Base-by-base conservation (phyloP, 2,888 invertebrate genomes). In the Azorinus chamasolen region DNA sequence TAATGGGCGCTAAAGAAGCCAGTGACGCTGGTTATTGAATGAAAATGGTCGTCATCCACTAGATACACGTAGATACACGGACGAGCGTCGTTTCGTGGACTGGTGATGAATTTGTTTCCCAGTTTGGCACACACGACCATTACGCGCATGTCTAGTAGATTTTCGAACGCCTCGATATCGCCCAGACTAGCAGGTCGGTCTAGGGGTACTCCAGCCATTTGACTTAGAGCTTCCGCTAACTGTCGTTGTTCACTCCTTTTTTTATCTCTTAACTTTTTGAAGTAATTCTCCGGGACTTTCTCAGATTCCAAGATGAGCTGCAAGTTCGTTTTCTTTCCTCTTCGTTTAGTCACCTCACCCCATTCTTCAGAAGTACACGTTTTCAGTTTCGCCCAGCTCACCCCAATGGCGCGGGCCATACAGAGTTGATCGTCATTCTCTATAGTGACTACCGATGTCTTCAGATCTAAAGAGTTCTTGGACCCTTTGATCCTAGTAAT, bases 31-130 rank as follows among this genome's bases (percentile, higher is more conserved):
- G n/a, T n/a, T n/a, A n/a, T n/a, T n/a, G n/a, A n/a, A n/a, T n/a
- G n/a, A n/a, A 12, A 69, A 22, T 71, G 66, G 22, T 62, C 39
- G 32, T 62, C 65, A 24, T 65, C 62, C 39, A 66, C 53, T 14
- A 63, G 39, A 32, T 76, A 76, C 5, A 76, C 27, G 62, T 70
- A 71, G 5, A 71, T 61, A 45, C 57, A 55, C 16, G 61, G 66
- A 22, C 54, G 20, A 27, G 54, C 20, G 46, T 61, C 53, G 2
- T 41, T 46, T 48, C 37, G 45, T 2, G 66, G 48, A 48, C 41
- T 53, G 3, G 54, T 73, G 0, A 66, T n/a, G n/a, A n/a, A n/a
- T n/a, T n/a, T n/a, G n/a, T n/a, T n/a, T n/a, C n/a, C n/a, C n/a
- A n/a, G n/a, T 50, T 43, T 61, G 24, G 73, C 54, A 22, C 54